Base-by-base conservation (phyloP, 2,113 vertebrate species). In the Sylvietta virens region DNA sequence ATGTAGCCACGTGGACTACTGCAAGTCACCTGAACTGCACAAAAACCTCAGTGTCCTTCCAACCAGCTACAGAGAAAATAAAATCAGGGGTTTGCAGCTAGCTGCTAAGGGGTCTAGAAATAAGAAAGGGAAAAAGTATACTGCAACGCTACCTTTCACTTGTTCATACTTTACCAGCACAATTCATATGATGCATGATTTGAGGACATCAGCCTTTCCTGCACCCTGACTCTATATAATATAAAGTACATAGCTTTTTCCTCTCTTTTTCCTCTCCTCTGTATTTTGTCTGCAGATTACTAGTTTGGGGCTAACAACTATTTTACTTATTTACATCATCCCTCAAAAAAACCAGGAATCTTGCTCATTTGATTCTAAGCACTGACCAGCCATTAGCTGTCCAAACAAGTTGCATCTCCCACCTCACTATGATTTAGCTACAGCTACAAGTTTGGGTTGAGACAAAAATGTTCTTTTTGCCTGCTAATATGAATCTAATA, bases 1-100 rank as follows among this genome's bases (percentile, higher is more conserved):
- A 71, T 3, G 1, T 3, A 81, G 81, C 35, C 2, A 0, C 2
- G 6, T 19, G 23, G 42, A 70, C 10, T 28, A 44, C 37, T 33
- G 65, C 33, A 53, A 81, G 51, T 58, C 84, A 87, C 42, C 73
- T 50, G 18, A 90, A 88, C 35, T 62, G 24, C 72, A 71, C 35
- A 57, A 79, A 79, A 66, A 1, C 1, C 5, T 9, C 35, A 27
- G 67, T 7, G 4, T 78, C 74, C 33, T 47, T 14, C 7, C 28
- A 19, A 27, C 27, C 19, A 30, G 47, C 23, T 74, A 79, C 53
- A 64, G 30, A 44, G 27, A 69, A 85, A 79, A 85, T 35, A 78
- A 87, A 66, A 74, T 35, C 30, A 60, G 21, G 7, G 11, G 14
- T 39, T 23, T 53, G 33, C 65, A 60, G 73, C 16, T 50, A 60